A percentile compares a stretch with the other conserved stretches of the same genome.
Conservation (phyloP, 2,888 invertebrate genomes). For the Hypselothyrea guttata region DNA sequence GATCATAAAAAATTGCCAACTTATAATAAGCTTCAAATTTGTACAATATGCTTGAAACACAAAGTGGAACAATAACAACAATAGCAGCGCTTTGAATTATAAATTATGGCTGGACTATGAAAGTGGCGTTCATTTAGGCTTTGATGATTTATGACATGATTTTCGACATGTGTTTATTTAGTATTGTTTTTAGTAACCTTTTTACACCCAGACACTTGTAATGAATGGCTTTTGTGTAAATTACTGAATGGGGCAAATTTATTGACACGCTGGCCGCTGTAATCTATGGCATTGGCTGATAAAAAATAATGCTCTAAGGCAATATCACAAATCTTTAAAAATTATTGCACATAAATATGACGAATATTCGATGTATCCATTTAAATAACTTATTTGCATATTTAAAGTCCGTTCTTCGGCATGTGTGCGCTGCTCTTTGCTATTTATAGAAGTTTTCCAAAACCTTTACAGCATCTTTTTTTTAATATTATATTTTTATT, state of each 20-base stretch:
- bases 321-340: slow-evolving; percentile 25
- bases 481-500: slow-evolving; percentile 8
- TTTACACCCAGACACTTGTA: slow-evolving; percentile 6
- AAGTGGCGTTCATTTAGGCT: slow-evolving; percentile 22
- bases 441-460: slow-evolving; percentile 4
- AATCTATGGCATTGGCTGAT: too few species aligned
- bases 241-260: slow-evolving; percentile 11
- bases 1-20: slow-evolving; percentile 48
- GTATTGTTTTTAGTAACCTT: slow-evolving; percentile 13
- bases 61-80: slow-evolving; percentile 10
- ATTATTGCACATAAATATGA: slow-evolving; percentile 8
- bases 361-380: neutral
- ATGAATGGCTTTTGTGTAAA: slow-evolving; percentile 45
- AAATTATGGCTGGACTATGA: slow-evolving; percentile 51
- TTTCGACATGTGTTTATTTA: slow-evolving; percentile 62
- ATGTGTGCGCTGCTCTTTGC: too few species aligned
- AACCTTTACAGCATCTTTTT: neutral
- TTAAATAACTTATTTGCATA: neutral
- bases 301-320: neutral
- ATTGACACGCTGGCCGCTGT: neutral
- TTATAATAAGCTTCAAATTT: slow-evolving; percentile 73
- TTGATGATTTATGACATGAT: slow-evolving; percentile 67
- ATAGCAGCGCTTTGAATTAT: slow-evolving; percentile 56
- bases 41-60: slow-evolving; percentile 53
- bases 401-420: too few species aligned